Evolutionary conservation across 2,888 invertebrate species (phyloP).

Genomic region (Caenorhabditis japonica): DNA sequence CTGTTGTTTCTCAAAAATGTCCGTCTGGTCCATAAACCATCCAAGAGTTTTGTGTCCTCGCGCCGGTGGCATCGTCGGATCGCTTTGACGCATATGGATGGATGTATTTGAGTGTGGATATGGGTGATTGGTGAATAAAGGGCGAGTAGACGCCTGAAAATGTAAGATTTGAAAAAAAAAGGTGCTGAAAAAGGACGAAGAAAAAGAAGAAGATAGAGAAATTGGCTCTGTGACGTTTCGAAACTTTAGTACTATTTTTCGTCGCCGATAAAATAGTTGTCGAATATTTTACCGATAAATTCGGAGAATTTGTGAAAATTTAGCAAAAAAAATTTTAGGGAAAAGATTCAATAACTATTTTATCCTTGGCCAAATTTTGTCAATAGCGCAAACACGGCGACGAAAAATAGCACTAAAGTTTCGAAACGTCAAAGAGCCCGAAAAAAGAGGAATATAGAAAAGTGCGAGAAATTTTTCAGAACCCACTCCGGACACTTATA

Average conservation of each 20-base stretch:
- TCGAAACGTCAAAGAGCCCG: neutral
- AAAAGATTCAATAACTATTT: too few species aligned
- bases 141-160: neutral
- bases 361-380: too few species aligned
- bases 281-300: too few species aligned
- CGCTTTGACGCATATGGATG: conserved; percentile 27
- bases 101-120: too few species aligned
- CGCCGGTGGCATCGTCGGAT: conserved; percentile 37
- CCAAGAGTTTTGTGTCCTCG: conserved; percentile 64
- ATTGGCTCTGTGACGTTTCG: too few species aligned
- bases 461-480: too few species aligned
- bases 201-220: neutral
- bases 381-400: too few species aligned
- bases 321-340: neutral
- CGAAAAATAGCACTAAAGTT: neutral
- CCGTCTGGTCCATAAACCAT: conserved; percentile 63
- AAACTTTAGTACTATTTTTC: too few species aligned
- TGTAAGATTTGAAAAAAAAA: neutral
- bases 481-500: neutral
- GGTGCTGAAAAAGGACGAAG: conserved; percentile 3
- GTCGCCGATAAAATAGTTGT: too few species aligned
- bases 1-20: conserved; percentile 46
- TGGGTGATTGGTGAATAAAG: neutral
- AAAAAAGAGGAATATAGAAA: neutral
- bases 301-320: conserved; percentile 1